Evolutionary conservation across 2,113 vertebrate species (phyloP).

Genomic region (Planiliza haematocheilus): DNA sequence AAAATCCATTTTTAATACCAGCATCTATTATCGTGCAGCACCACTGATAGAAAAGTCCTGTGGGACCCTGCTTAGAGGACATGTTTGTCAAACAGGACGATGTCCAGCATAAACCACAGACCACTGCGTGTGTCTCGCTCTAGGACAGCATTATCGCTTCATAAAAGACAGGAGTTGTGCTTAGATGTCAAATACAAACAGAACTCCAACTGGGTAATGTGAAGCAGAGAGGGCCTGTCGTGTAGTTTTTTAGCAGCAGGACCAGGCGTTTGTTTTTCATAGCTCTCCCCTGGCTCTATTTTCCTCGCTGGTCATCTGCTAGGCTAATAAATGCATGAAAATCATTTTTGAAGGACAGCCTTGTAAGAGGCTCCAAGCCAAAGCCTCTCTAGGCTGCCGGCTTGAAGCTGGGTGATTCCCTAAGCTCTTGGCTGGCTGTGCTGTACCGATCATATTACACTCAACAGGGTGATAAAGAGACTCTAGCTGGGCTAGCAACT

Average conservation of each 20-base stretch:
- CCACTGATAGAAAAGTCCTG: neutral
- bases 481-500: constrained; percentile 37
- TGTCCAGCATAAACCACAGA: constrained; percentile 24
- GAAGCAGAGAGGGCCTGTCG: constrained; percentile 29
- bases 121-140: constrained; percentile 6
- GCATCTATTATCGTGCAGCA: constrained; percentile 10
- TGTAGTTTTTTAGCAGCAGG: constrained; percentile 45
- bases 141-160: constrained; percentile 28
- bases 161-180: constrained; percentile 26
- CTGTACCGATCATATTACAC: constrained; percentile 64
- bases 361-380: constrained; percentile 50
- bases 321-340: constrained; percentile 61
- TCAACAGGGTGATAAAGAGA: constrained; percentile 57
- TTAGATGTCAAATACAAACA: constrained; percentile 39
- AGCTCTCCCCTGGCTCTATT: constrained; percentile 18
- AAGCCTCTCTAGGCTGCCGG: constrained; percentile 45
- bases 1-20: constrained; percentile 4
- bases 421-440: constrained; percentile 59
- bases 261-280: constrained; percentile 54
- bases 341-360: constrained; percentile 57
- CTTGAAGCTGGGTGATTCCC: constrained; percentile 60
- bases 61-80: constrained; percentile 6
- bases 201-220: constrained; percentile 17
- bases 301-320: constrained; percentile 50
- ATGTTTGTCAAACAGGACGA: constrained; percentile 19